Conservation (phyloP, 2,797 vertebrate genomes). For the Enteromius fasciolatus region DNA sequence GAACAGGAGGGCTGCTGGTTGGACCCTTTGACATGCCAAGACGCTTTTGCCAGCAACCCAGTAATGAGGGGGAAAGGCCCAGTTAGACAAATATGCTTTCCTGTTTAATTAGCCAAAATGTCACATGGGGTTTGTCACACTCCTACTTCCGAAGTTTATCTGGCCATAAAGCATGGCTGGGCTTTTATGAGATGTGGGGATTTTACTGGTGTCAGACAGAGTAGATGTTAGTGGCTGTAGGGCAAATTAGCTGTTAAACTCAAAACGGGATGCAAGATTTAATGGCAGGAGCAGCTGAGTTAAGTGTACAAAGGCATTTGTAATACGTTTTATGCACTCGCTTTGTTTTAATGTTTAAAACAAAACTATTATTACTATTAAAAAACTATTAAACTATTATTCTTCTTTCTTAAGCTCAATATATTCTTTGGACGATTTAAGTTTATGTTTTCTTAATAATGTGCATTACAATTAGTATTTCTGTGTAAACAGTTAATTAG, state of each 20-base stretch:
- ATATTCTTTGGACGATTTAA: not conserved
- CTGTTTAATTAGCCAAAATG: conserved; percentile 53
- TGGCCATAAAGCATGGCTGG: conserved; percentile 50
- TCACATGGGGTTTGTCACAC: conserved; percentile 53
- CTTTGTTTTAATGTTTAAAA: not conserved
- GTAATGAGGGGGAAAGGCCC: conserved; percentile 11
- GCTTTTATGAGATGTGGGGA: conserved; percentile 54
- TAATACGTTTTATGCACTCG: not conserved
- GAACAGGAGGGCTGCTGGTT: conserved; percentile 18
- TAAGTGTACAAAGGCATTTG: not conserved
- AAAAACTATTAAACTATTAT: no score
- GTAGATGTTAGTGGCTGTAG: conserved; percentile 51
- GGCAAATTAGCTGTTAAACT: conserved; percentile 49
- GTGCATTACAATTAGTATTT: no score
- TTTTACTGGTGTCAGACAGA: conserved; percentile 54
- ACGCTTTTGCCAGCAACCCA: conserved; percentile 10
- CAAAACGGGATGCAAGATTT: conserved; percentile 34
- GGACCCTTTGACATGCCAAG: conserved; percentile 30
- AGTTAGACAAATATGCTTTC: conserved; percentile 46
- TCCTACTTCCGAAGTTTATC: conserved; percentile 60
- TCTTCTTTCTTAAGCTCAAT: not conserved
- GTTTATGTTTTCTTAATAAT: not conserved
- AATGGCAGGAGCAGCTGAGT: conserved; percentile 13
- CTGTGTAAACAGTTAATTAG: not conserved
- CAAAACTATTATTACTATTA: no score